Conservation (phyloP, 1,140 invertebrate species). For the Triops longicaudatus region DNA sequence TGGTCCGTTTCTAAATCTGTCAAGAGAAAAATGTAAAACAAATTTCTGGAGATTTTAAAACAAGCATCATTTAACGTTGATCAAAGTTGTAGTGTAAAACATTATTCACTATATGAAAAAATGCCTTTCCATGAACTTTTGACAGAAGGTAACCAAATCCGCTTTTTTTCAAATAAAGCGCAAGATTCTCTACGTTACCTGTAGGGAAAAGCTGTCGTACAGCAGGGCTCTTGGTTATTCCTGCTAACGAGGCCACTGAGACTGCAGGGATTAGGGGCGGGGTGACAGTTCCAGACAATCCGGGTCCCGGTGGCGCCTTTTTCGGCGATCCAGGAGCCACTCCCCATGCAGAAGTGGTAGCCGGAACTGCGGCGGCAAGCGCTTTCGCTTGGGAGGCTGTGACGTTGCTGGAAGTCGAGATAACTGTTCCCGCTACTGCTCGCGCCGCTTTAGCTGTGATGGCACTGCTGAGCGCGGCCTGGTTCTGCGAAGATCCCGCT, state of each 20-base stretch:
- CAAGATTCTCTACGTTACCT: neutral
- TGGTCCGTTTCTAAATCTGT: too few relatives aligned
- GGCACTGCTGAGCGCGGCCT: slow-evolving; percentile 21
- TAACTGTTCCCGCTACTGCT: slow-evolving; percentile 25
- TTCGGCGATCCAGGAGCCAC: slow-evolving; percentile 24
- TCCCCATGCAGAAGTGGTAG: slow-evolving; percentile 34
- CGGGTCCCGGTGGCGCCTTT: slow-evolving; percentile 5
- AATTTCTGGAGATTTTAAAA: too few relatives aligned
- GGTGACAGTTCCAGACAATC: slow-evolving; percentile 28
- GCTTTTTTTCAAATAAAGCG: neutral
- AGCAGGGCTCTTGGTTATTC: slow-evolving; percentile 32
- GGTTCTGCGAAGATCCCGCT: slow-evolving; percentile 24
- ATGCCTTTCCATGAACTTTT: too few relatives aligned
- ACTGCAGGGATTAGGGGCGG: neutral
- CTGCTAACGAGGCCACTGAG: slow-evolving; percentile 30
- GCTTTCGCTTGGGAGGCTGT: slow-evolving; percentile 28
- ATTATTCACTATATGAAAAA: too few relatives aligned
- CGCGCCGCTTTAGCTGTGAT: slow-evolving; percentile 21
- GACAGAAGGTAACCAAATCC: too few relatives aligned
- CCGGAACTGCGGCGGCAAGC: slow-evolving; percentile 32
- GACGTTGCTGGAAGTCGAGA: slow-evolving; percentile 24
- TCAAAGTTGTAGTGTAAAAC: too few relatives aligned
- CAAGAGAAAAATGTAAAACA: too few relatives aligned
- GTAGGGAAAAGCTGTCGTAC: slow-evolving; percentile 29
- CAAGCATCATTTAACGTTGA: too few relatives aligned